These are phyloP conservation scores for Noctua fimbriata DNA, from an alignment of 2,888 invertebrate species.

Conservation along the genomic window DNA sequence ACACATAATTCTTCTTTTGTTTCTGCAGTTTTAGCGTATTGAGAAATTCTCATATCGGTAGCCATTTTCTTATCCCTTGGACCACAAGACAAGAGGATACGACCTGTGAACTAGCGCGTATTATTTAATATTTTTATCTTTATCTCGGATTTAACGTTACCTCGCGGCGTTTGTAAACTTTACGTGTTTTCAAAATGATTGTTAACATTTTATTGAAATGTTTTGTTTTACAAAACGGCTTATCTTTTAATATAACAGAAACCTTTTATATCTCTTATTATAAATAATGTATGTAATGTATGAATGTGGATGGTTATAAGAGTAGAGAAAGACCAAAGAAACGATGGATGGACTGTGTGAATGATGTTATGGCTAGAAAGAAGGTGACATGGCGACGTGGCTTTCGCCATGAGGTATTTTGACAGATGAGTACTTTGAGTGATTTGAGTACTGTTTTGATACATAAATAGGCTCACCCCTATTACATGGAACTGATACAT, in stretches of 20 bases:
- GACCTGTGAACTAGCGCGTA: conserved; percentile 61
- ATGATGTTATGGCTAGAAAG: not conserved
- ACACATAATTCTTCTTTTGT: not conserved
- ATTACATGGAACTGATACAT: no score
- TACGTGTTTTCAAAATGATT: conserved; percentile 32
- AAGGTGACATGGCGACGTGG: not conserved
- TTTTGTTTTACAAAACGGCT: conserved; percentile 12
- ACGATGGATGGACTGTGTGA: not conserved
- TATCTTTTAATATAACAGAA: not conserved
- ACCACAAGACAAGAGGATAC: conserved; percentile 55
- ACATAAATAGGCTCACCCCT: no score
- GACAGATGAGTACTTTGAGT: not conserved
- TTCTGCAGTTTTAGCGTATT: not conserved
- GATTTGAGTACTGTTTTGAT: no score
- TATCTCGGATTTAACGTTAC: conserved; percentile 45
- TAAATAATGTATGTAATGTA: no score
- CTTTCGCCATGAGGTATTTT: conserved; percentile 8
- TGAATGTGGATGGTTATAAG: not conserved
- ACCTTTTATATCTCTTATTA: not conserved
- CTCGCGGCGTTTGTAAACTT: conserved; percentile 48
- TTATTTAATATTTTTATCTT: conserved; percentile 63
- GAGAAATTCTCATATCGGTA: accelerated
- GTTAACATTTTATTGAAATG: conserved; percentile 24
- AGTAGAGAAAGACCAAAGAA: no score
- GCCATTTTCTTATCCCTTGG: conserved; percentile 16